These are phyloP conservation scores for Germaria angustata DNA, from an alignment of 2,888 invertebrate genomes.

Conservation along the genomic window DNA sequence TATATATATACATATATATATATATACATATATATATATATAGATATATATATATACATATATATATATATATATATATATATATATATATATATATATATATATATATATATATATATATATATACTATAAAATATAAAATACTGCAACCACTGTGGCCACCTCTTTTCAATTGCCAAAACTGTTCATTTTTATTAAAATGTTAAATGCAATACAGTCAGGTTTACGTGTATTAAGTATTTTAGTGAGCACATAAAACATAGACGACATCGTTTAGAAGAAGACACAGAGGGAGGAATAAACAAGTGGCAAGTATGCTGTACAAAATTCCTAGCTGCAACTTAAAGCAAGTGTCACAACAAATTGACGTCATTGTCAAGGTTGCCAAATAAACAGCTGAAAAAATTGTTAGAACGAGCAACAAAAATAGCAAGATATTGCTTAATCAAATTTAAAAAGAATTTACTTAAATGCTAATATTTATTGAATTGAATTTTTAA, in stretches of 20 bases:
- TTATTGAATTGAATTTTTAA: too few species aligned
- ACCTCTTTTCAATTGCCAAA: conserved; percentile 29
- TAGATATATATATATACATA: too few species aligned
- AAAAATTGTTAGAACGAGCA: background rate
- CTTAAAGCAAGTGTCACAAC: background rate
- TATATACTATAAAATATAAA: too few species aligned
- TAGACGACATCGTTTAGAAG: background rate
- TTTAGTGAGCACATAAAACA: background rate
- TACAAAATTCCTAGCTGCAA: background rate
- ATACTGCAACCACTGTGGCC: too few species aligned
- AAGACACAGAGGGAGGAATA: background rate
- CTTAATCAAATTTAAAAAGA: too few species aligned
- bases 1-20: too few species aligned
- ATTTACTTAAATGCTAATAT: too few species aligned
- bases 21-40: too few species aligned
- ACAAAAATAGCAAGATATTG: background rate
- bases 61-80: too few species aligned
- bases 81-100: too few species aligned
- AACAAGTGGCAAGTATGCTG: background rate
- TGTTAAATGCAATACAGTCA: conserved; percentile 28
- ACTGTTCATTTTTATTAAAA: conserved; percentile 33
- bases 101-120: too few species aligned
- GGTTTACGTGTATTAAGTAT: background rate
- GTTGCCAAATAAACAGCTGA: background rate
- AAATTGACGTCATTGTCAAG: background rate